Evolutionary conservation across 2,888 invertebrate species (phyloP), one percentile per base, ranked within the genome.

Genomic region (Uloborus plumipes): DNA sequence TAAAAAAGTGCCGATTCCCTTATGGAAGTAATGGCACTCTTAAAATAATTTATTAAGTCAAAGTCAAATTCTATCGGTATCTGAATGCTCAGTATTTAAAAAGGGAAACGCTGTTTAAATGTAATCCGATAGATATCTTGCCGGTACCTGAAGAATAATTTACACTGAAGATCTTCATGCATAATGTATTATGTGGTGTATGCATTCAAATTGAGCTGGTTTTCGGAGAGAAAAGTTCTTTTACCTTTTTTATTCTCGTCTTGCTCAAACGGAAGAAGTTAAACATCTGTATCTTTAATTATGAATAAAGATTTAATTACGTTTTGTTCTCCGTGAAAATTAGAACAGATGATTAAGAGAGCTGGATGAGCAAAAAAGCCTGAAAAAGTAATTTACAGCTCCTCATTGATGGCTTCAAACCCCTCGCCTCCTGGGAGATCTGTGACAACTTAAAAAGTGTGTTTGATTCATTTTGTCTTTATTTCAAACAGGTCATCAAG

Each of bases 281-380:
- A 81, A 81, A 81, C 64, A 81, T 69, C 26, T 58, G 73, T 55
- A 70, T 74, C 73, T 69, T 81, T 74, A 81, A 81, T 74, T 81
- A 81, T 81, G 80, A 58, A 81, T 81, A 74, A 74, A 64, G 80
- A 74, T 81, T 81, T 81, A 81, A 81, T 81, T 81, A 69, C 74
- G 49, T 80, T 80, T 75, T 64, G 69, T 81, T 74, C 66, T 50
- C 50, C 18, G 53, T 22, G 49, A 22, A 62, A 71, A 77, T 39
- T 39, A 39, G 39, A 39, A 39, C 39, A 39, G 47, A 18, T 47
- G 64, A 64, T 64, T 64, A 59, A 59, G 55, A 22, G 55, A 49
- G 39, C 13, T 61, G 16, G 26, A 55, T 55, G 67, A 76, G 16
- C 16, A 15, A 64, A 47, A 64, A 47, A 64, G 31, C 39, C 50